Evolutionary conservation across 2,797 vertebrate species (phyloP).

Genomic region (Buphagus erythrorhynchus): DNA sequence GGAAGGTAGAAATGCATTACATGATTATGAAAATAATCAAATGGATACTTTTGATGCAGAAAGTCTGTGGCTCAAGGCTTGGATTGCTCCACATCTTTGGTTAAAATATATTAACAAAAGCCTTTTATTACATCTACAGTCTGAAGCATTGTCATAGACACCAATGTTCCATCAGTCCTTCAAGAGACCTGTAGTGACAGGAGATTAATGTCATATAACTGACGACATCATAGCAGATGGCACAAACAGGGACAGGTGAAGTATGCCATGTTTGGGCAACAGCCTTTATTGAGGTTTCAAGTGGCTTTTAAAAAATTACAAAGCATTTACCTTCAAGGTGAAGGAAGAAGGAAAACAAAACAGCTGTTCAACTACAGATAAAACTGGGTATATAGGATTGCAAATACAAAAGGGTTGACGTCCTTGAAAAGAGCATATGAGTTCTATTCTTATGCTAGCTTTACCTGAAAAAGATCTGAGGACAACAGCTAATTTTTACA

Average conservation of each 20-base stretch:
- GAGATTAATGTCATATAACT: slow-evolving; percentile 77
- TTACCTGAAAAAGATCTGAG: slow-evolving; percentile 75
- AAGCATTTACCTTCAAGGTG: slow-evolving; percentile 76
- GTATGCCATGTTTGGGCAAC: slow-evolving; percentile 80
- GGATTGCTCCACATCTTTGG: slow-evolving; percentile 91
- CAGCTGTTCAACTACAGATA: slow-evolving; percentile 70
- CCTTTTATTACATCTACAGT: slow-evolving; percentile 82
- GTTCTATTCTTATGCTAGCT: slow-evolving; percentile 69
- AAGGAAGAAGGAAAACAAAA: slow-evolving; percentile 74
- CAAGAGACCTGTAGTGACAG: slow-evolving; percentile 78
- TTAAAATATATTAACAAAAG: slow-evolving; percentile 87
- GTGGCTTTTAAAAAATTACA: slow-evolving; percentile 80
- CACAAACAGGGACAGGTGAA: slow-evolving; percentile 79
- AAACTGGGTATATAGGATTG: slow-evolving; percentile 67
- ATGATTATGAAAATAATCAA: slow-evolving; percentile 77
- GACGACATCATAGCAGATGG: slow-evolving; percentile 80
- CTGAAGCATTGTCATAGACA: slow-evolving; percentile 80
- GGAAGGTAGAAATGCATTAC: slow-evolving; percentile 81
- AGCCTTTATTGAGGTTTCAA: slow-evolving; percentile 84
- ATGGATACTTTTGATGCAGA: slow-evolving; percentile 70
- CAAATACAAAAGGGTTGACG: slow-evolving; percentile 75
- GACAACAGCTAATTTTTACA: slow-evolving; percentile 78
- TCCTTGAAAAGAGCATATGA: slow-evolving; percentile 70
- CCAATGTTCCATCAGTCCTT: slow-evolving; percentile 78
- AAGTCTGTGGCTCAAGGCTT: slow-evolving; percentile 76